Evolutionary conservation across 2,113 vertebrate genomes (phyloP).

Genomic region (Peucedramus taeniatus): DNA sequence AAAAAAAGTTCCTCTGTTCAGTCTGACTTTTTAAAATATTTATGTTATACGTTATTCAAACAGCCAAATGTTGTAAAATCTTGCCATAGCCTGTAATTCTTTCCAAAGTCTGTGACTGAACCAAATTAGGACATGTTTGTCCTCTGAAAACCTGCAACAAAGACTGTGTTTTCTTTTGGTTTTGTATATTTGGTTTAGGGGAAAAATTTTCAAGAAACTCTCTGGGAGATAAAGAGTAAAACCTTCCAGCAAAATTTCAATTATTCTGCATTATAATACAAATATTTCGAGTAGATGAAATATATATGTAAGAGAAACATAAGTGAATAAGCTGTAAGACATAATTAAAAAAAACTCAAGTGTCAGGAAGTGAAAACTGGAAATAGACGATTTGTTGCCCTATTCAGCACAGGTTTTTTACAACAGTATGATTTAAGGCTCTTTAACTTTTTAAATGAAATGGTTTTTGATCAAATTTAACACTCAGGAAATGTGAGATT

Average conservation of each 20-base stretch:
- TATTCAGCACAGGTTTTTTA: not conserved
- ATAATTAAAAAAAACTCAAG: not conserved
- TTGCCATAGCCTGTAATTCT: not conserved
- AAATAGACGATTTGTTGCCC: not conserved
- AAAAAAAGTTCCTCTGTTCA: not conserved
- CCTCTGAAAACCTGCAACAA: not conserved
- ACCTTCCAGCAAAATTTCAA: not conserved
- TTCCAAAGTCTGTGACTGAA: not conserved
- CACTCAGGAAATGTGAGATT: conserved; percentile 20
- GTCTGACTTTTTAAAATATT: not conserved
- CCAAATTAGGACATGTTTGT: not conserved
- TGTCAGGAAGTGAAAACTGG: not conserved
- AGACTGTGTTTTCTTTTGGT: not conserved
- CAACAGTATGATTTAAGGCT: not conserved
- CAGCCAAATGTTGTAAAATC: not conserved
- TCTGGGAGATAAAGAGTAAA: not conserved
- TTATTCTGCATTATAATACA: not conserved
- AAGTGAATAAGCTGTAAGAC: not conserved
- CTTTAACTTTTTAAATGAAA: not conserved
- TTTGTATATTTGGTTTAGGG: not conserved
- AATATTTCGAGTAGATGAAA: not conserved
- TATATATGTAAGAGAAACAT: not conserved
- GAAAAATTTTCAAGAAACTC: not conserved
- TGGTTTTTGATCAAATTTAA: not conserved
- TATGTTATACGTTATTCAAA: not conserved